Base-by-base conservation (phyloP, 2,113 vertebrate genomes). In the Bubo scandiacus region DNA sequence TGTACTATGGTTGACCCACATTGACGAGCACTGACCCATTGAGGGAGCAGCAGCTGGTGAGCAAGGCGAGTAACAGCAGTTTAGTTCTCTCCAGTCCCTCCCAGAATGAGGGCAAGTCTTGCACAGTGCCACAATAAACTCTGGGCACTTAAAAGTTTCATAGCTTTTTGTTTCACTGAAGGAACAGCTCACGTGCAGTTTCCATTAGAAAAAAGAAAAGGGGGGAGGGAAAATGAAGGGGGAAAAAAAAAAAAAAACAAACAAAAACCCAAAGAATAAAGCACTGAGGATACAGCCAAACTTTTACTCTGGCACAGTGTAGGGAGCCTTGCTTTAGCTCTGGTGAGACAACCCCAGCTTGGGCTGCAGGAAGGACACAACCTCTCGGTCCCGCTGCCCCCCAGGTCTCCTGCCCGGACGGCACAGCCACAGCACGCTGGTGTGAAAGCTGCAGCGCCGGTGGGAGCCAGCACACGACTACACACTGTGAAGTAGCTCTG, bases 381-480 rank as follows among this genome's bases (percentile, higher is more conserved):
- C 26, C 17, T 25, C 66, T 21, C 32, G 26, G 26, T 6, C 52
- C 84, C 38, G 40, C 52, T 29, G 49, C 4, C 5, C 19, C 59
- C 45, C 27, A 22, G 11, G 29, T 14, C 11, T 78, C 43, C 47
- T 45, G 78, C 45, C 11, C 10, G 4, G 4, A 13, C 3, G 25
- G 15, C n/a, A 13, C 11, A 52, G 70, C 36, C 8, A 4, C 68
- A 29, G 42, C 27, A 19, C 0, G 0, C 14, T 36, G 73, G 21
- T 36, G 82, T 1, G 0, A 43, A 34, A 57, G 26, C 23, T 16
- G 61, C 32, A 59, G 6, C 89, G 45, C 58, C 1, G 1, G 6
- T 4, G 34, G 4, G 47, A 32, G 40, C 45, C 59, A 36, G 23
- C 36, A n/a, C 2, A 1, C 21, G 9, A 0, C 15, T 3, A 4